These are phyloP conservation scores for Lepidurus couesii DNA, from an alignment of 1,140 invertebrate species.

Conservation along the genomic window DNA sequence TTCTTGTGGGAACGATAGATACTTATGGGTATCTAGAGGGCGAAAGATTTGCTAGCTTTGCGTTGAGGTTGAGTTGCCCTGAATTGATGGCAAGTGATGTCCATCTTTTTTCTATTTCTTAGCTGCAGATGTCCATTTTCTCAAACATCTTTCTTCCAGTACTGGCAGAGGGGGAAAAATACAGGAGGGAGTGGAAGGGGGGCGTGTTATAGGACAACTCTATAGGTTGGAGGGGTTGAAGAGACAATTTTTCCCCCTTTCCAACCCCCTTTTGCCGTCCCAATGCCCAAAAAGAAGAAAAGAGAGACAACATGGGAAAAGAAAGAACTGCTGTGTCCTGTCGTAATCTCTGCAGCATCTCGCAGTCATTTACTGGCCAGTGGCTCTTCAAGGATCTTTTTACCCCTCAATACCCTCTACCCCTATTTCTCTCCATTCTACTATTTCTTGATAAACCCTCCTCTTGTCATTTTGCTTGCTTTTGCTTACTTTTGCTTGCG, in stretches of 20 bases:
- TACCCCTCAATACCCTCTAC: no score
- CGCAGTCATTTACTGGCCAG: constrained; percentile 3
- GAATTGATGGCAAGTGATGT: constrained; percentile 22
- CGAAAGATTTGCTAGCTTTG: neutral
- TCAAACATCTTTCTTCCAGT: neutral
- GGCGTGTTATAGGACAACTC: no score
- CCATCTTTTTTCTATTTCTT: neutral
- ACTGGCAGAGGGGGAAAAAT: neutral
- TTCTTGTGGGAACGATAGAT: no score
- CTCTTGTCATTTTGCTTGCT: no score
- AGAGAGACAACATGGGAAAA: neutral
- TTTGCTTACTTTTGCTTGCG: no score
- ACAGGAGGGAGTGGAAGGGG: neutral
- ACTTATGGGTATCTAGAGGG: no score
- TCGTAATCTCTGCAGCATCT: constrained; percentile 5
- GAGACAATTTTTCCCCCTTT: no score
- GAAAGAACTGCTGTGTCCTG: neutral
- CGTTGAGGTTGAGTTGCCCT: neutral
- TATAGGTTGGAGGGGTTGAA: no score
- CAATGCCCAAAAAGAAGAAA: neutral
- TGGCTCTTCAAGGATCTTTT: neutral
- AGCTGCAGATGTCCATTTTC: constrained; percentile 14
- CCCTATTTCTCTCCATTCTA: no score
- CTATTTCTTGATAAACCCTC: no score
- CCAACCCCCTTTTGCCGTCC: no score